Conservation (phyloP, 2,888 invertebrate species). For the Drosophila algonquin region DNA sequence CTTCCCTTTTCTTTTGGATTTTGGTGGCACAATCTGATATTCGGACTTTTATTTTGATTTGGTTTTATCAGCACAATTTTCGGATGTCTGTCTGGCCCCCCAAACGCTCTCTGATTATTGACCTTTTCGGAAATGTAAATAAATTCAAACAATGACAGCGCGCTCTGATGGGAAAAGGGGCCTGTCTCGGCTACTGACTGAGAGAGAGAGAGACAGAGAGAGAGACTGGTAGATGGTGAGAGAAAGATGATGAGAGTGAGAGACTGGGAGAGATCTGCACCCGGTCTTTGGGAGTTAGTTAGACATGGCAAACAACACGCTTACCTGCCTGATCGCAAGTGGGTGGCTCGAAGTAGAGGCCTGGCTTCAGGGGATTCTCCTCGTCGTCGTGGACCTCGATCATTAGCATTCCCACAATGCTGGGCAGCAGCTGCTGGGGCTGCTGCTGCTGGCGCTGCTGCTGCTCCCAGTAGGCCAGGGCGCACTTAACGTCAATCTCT, state of each 20-base stretch:
- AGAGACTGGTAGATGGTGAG: conserved; percentile 6
- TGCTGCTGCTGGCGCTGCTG: conserved; percentile 48
- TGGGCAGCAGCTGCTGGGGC: conserved; percentile 55
- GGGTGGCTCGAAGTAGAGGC: conserved; percentile 82
- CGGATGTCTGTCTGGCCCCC: conserved; percentile 33
- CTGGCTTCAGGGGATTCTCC: conserved; percentile 82
- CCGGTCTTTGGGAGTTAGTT: conserved; percentile 73
- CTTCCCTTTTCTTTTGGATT: conserved; percentile 8
- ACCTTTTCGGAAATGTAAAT: conserved; percentile 49
- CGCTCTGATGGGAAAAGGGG: conserved; percentile 38
- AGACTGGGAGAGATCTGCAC: conserved; percentile 8
- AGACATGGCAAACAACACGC: conserved; percentile 83
- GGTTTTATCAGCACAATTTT: conserved; percentile 18
- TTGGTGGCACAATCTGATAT: conserved; percentile 25
- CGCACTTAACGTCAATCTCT: conserved; percentile 83
- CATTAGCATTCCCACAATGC: conserved; percentile 81
- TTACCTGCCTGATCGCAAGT: conserved; percentile 84
- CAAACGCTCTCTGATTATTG: conserved; percentile 46
- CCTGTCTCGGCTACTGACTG: conserved; percentile 38
- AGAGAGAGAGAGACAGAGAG: conserved; percentile 2
- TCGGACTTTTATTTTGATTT: conserved; percentile 20
- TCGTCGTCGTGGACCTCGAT: conserved; percentile 84
- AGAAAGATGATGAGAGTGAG: conserved; percentile 20
- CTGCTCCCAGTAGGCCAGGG: conserved; percentile 82
- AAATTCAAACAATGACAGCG: conserved; percentile 19